Base-by-base conservation (phyloP, 2,113 vertebrate genomes). In the Setophaga coronata region DNA sequence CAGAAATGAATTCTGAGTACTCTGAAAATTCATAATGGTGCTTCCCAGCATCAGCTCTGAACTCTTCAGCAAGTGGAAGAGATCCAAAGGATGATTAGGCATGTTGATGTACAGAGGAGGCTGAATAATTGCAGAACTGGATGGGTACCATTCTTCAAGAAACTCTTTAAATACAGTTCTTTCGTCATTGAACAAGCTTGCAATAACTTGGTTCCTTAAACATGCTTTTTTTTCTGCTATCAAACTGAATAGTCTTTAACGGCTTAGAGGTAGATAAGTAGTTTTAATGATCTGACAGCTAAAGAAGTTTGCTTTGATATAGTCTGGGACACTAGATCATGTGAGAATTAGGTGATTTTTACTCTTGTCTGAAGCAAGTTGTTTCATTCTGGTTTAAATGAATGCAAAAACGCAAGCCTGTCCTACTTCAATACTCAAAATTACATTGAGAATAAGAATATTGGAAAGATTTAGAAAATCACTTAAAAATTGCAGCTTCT, bases 21-120 rank as follows among this genome's bases (percentile, higher is more conserved):
- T 85, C 62, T 80, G 43, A 80, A 89, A 91, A 92, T 82, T 96
- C 58, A 51, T 56, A 79, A 23, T 82, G 33, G 40, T 89, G 72
- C 61, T 89, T 84, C 57, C 70, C 58, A 84, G 81, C 33, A 61
- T 33, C 42, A 82, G 18, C 42, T 88, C 74, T 81, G 62, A 62
- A 34, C 60, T 58, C 45, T 73, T 87, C 50, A 74, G 71, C 42
- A 86, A 62, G 3, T 87, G 78, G 73, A 89, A 72, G 67, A 79
- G 54, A 93, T 90, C 85, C 85, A 95, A 82, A 82, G 40, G 23
- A 70, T 95, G 85, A 77, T 93, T 50, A 80, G 38, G 60, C 64
- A 19, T 78, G 50, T 50, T 86, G 45, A 38, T 3, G 0, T 70
- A 51, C n/a, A 54, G 71, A 92, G 33, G 42, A 57, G 43, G 38